Evolutionary conservation across 1,140 invertebrate species (phyloP).

Genomic region (Drosophila pseudoobscura): DNA sequence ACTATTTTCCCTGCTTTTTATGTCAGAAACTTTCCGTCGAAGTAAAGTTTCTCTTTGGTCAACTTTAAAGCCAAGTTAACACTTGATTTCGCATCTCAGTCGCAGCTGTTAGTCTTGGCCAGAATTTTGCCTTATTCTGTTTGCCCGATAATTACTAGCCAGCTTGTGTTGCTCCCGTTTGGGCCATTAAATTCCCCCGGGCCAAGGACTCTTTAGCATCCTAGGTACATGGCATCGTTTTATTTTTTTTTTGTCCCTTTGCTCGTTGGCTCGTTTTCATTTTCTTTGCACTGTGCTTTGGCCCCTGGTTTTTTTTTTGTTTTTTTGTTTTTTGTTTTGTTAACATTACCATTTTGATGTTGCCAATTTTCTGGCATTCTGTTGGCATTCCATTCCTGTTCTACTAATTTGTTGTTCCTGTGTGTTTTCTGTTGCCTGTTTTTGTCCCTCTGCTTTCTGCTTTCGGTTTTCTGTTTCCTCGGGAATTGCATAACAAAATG

Average conservation of each 20-base stretch:
- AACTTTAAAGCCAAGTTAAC: slow-evolving; percentile 15
- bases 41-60: not conserved
- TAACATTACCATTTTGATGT: slow-evolving; percentile 39
- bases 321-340: not conserved
- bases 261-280: slow-evolving; percentile 29
- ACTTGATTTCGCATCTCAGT: not conserved
- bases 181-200: slow-evolving; percentile 59
- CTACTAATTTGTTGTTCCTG: slow-evolving; percentile 12
- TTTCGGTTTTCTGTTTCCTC: not conserved
- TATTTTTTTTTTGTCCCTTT: slow-evolving; percentile 27
- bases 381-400: not conserved
- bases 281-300: slow-evolving; percentile 27
- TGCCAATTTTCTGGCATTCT: slow-evolving; percentile 22
- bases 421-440: slow-evolving; percentile 28
- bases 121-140: slow-evolving; percentile 40
- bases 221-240: slow-evolving; percentile 30
- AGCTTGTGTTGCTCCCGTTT: slow-evolving; percentile 13
- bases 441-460: slow-evolving; percentile 6
- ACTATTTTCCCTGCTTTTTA: not conserved
- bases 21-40: not conserved
- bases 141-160: slow-evolving; percentile 55
- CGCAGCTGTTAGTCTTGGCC: slow-evolving; percentile 1
- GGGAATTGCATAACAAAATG: slow-evolving; percentile 41
- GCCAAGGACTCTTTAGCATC: slow-evolving; percentile 44
- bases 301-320: slow-evolving; percentile 26